These are phyloP conservation scores for Buceros bicornis DNA, from an alignment of 2,797 vertebrate species.

Conservation along the genomic window DNA sequence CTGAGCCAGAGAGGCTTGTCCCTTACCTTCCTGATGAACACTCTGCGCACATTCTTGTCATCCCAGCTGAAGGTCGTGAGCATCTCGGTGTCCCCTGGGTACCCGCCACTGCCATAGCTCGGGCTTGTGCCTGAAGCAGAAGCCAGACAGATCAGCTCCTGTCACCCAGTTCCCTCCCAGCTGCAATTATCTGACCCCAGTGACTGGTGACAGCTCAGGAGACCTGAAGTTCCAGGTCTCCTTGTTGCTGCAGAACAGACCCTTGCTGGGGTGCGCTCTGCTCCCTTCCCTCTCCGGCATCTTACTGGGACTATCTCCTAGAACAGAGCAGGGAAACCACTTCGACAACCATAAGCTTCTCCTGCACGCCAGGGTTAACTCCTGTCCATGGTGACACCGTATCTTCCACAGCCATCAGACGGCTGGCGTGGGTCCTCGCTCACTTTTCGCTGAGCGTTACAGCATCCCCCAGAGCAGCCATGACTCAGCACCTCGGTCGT, in stretches of 20 bases:
- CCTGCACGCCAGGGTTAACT: not conserved
- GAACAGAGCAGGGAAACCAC: fast-evolving
- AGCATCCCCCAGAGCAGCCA: not conserved
- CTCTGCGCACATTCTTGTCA: slow-evolving; percentile 87
- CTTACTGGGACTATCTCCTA: fast-evolving
- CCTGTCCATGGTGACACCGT: not conserved
- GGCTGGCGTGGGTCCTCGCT: not conserved
- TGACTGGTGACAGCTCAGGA: fast-evolving
- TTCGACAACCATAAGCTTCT: not conserved
- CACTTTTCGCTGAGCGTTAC: not conserved
- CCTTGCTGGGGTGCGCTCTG: not conserved
- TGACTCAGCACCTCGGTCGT: slow-evolving; percentile 5
- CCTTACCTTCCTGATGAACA: slow-evolving; percentile 93
- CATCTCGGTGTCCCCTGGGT: slow-evolving; percentile 86
- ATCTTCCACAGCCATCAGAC: not conserved
- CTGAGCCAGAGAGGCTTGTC: not conserved
- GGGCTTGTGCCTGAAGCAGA: slow-evolving; percentile 79
- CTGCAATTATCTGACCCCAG: not conserved
- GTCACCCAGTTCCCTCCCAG: not conserved
- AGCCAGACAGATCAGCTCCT: not conserved
- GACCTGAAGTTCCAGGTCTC: not conserved
- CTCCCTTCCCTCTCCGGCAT: not conserved
- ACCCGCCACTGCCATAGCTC: slow-evolving; percentile 79
- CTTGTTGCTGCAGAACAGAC: no score
- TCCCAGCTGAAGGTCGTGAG: slow-evolving; percentile 92